Evolutionary conservation across 2,888 invertebrate genomes (phyloP).

Genomic region (Nymphalis urticae): DNA sequence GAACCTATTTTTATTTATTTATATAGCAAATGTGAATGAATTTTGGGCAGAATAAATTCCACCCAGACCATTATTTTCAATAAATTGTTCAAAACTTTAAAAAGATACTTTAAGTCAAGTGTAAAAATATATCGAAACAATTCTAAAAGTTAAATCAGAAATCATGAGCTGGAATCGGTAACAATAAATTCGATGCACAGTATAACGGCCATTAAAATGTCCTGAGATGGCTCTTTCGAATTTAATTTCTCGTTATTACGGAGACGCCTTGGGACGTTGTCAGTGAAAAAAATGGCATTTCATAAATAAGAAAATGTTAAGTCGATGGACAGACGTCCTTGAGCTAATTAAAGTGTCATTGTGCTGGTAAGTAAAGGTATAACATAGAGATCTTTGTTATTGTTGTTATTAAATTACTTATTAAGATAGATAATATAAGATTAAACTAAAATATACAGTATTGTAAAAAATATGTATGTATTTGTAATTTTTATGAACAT

Average conservation of each 20-base stretch:
- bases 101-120: background rate
- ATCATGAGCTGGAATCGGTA: slow-evolving; percentile 15
- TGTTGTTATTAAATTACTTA: too few species aligned
- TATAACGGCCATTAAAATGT: slow-evolving; percentile 49
- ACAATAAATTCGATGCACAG: slow-evolving; percentile 23
- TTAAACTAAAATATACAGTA: too few species aligned
- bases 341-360: slow-evolving; percentile 57
- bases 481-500: too few species aligned
- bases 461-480: too few species aligned
- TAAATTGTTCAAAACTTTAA: background rate
- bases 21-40: too few species aligned
- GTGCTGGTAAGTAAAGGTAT: slow-evolving; percentile 29
- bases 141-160: slow-evolving; percentile 3
- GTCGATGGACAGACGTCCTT: slow-evolving; percentile 48
- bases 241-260: slow-evolving; percentile 57
- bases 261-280: slow-evolving; percentile 44
- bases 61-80: too few species aligned
- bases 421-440: background rate
- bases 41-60: too few species aligned
- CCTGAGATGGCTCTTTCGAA: slow-evolving; percentile 49
- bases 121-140: slow-evolving; percentile 3
- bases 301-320: slow-evolving; percentile 55
- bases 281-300: slow-evolving; percentile 55
- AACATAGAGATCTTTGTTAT: background rate
- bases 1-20: too few species aligned